Conservation (phyloP, 1,140 invertebrate species). For the Ceratina australensis region DNA sequence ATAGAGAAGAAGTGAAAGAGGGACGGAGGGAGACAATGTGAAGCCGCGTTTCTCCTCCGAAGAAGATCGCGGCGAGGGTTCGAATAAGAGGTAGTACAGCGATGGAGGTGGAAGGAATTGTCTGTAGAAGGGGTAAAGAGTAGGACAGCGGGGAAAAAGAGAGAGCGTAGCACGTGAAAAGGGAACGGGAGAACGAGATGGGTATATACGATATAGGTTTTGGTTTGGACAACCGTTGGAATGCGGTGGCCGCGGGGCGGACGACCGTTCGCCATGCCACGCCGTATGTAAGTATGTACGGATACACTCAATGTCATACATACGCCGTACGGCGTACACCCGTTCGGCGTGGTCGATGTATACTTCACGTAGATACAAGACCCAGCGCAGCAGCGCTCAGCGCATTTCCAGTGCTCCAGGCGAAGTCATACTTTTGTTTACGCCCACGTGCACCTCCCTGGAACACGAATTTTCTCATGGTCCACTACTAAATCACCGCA, state of each 20-base stretch:
- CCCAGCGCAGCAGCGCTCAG: conserved; percentile 47
- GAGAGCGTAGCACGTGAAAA: conserved; percentile 8
- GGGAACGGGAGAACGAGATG: conserved; percentile 22
- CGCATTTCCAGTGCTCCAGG: conserved; percentile 42
- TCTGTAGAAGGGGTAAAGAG: conserved; percentile 20
- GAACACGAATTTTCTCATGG: conserved; percentile 35
- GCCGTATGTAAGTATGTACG: conserved; percentile 38
- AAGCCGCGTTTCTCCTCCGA: conserved; percentile 41
- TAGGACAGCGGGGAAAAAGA: conserved; percentile 31
- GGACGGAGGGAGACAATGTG: conserved; percentile 15
- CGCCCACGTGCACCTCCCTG: conserved; percentile 32
- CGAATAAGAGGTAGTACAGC: conserved; percentile 23
- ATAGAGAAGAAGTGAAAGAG: neutral
- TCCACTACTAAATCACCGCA: conserved; percentile 6
- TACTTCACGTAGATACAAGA: conserved; percentile 1
- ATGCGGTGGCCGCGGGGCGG: conserved; percentile 69
- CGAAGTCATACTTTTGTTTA: conserved; percentile 44
- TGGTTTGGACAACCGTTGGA: conserved; percentile 73
- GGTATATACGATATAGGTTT: conserved; percentile 66
- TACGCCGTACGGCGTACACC: conserved; percentile 32
- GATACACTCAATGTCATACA: conserved; percentile 41
- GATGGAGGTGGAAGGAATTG: conserved; percentile 31
- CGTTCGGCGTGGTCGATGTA: neutral
- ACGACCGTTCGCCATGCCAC: conserved; percentile 57
- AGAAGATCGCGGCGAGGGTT: conserved; percentile 34